A percentile compares a stretch with the other conserved stretches of the same genome.
phyloP scores from a whole-genome alignment of 2,797 vertebrate genomes.

The Onychomys leucogaster region DNA sequence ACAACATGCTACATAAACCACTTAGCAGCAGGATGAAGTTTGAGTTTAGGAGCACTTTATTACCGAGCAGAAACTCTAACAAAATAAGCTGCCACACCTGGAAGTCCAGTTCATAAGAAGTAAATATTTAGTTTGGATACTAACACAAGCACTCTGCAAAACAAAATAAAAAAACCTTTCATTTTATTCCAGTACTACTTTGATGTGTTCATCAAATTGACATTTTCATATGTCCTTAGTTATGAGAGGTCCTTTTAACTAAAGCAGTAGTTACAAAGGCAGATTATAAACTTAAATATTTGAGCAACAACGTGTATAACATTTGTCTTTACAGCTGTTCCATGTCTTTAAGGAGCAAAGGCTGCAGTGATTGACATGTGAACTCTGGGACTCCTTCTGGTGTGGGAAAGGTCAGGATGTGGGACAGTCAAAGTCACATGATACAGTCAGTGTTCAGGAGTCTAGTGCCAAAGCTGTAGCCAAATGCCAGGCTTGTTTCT shows the following conservation, averaged over 20 bases:
- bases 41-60: slow-evolving; percentile 42
- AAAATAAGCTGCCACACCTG: not conserved
- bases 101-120: slow-evolving; percentile 27
- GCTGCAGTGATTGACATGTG: slow-evolving; percentile 9
- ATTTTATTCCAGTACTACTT: slow-evolving; percentile 43
- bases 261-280: slow-evolving; percentile 57
- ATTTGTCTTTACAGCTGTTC: slow-evolving; percentile 59
- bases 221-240: not conserved
- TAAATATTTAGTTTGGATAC: not conserved
- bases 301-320: slow-evolving; percentile 35
- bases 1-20: not conserved
- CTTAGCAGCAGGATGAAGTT: not conserved
- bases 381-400: slow-evolving; percentile 56
- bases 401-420: not conserved
- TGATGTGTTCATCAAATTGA: slow-evolving; percentile 62
- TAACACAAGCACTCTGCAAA: slow-evolving; percentile 27
- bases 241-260: not conserved
- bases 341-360: slow-evolving; percentile 49
- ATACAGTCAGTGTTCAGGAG: slow-evolving; percentile 55
- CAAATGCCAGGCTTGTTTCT: slow-evolving; percentile 46
- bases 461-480: slow-evolving; percentile 41
- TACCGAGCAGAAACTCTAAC: slow-evolving; percentile 6
- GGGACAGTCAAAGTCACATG: slow-evolving; percentile 57
- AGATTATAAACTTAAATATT: slow-evolving; percentile 49
- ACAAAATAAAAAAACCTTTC: not conserved